A percentile compares a stretch with the other conserved stretches of the same genome.
These are phyloP conservation scores for Cheilosia impressa DNA, from an alignment of 2,888 invertebrate genomes.

Conservation along the genomic window DNA sequence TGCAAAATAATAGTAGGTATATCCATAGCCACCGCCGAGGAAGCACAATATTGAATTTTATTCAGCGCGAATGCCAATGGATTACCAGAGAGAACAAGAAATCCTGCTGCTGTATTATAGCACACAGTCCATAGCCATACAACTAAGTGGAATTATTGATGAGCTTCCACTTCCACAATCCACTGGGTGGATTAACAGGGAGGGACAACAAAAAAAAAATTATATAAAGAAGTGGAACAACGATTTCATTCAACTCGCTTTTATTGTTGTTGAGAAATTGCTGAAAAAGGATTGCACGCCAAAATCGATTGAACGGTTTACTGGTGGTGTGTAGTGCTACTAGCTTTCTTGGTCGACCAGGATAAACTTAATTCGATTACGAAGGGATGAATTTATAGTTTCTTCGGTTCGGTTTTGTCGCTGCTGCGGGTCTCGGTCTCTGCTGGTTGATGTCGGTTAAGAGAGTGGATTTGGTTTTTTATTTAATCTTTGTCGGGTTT, in stretches of 20 bases:
- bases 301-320: conserved; percentile 55
- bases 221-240: conserved; percentile 31
- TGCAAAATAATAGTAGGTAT: conserved; percentile 11
- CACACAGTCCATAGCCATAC: conserved; percentile 5
- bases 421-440: conserved; percentile 14
- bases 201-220: background rate
- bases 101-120: conserved; percentile 33
- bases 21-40: conserved; percentile 1
- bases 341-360: conserved; percentile 27
- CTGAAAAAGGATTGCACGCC: conserved; percentile 38
- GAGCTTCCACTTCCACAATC: conserved; percentile 23
- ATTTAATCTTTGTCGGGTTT: conserved; percentile 47
- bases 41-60: conserved; percentile 15
- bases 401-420: conserved; percentile 33
- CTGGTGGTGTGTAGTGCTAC: conserved; percentile 5
- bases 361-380: conserved; percentile 65
- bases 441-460: conserved; percentile 34
- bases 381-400: conserved; percentile 61
- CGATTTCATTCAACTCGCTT: conserved; percentile 46
- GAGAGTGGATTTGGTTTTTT: conserved; percentile 48
- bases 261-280: conserved; percentile 42
- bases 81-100: too few species aligned
- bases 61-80: background rate
- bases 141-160: conserved; percentile 67
- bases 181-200: conserved; percentile 3